Base-by-base conservation (phyloP, 2,888 invertebrate species). In the Lagria hirta region DNA sequence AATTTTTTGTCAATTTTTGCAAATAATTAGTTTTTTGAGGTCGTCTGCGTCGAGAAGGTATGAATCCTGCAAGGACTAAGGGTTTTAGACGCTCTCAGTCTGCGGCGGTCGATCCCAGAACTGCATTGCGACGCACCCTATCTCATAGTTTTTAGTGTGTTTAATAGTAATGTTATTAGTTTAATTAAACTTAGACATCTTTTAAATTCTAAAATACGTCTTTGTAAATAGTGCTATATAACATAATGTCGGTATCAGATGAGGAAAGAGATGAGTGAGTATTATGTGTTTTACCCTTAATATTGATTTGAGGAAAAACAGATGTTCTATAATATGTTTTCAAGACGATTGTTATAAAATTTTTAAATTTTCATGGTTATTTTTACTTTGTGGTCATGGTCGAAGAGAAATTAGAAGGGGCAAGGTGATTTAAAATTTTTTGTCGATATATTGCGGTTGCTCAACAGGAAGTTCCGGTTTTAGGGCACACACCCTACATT, bases 181-280 rank as follows among this genome's bases (percentile, higher is more conserved):
- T n/a, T 52, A 29, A 6, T 42, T 44, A 40, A 43, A 32, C 20
- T 23, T 11, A 22, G 24, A 28, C 29, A 35, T 8, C 35, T 35
- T 37, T 26, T 27, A 17, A n/a, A n/a, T n/a, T 13, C 22, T 28
- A 27, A 23, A n/a, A 33, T 27, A 36, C 32, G 32, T 41, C 43
- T 28, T 33, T 38, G 35, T 34, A 30, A 3, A 22, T 33, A 42
- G 46, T 42, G 37, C 21, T 33, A n/a, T n/a, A n/a, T n/a, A 7
- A 13, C 32, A 51, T 12, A 17, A 61, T 60, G 61, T 61, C 60
- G 49, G 74, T 82, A 62, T 81, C 80, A 49, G 84, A 84, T 57
- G 84, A 84, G 63, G 80, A 83, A 52, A 73, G 79, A 48, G 84
- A 84, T 63, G 84, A 84, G 84, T 84, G 71, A 84, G 84, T 83